Percentiles rank a stretch among this genome's conserved stretches.
Conservation (phyloP, 2,888 invertebrate genomes). For the Incurvaria masculella region DNA sequence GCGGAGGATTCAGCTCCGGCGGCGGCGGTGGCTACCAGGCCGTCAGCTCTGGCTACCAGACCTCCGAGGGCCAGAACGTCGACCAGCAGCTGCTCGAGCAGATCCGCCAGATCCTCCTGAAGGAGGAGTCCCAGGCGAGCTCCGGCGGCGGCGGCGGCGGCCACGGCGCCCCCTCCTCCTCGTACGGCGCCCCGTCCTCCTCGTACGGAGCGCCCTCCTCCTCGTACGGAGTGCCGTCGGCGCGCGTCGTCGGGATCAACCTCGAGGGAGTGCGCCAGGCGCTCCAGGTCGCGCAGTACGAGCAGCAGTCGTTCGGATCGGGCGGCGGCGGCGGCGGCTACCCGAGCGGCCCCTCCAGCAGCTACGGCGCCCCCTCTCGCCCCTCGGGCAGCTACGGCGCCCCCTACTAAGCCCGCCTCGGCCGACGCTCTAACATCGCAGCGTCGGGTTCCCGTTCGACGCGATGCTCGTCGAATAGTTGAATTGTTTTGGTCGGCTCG, state of each 20-base stretch:
- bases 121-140: constrained; percentile 66
- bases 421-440: constrained; percentile 18
- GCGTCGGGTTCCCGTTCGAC: constrained; percentile 1
- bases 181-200: constrained; percentile 60
- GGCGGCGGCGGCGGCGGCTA: constrained; percentile 26
- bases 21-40: constrained; percentile 72
- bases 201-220: constrained; percentile 66
- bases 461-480: constrained; percentile 4
- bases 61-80: constrained; percentile 79
- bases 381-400: constrained; percentile 71
- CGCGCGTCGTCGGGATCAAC: constrained; percentile 77
- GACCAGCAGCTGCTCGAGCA: constrained; percentile 78
- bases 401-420: constrained; percentile 45
- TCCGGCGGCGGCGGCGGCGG: constrained; percentile 41
- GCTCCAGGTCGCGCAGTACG: constrained; percentile 84
- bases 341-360: constrained; percentile 54
- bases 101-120: constrained; percentile 79
- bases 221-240: constrained; percentile 62
- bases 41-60: constrained; percentile 75
- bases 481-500: not conserved
- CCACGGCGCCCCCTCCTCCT: constrained; percentile 55
- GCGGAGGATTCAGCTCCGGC: constrained; percentile 36
- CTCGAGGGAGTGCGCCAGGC: constrained; percentile 84
- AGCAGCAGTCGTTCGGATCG: constrained; percentile 59
- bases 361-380: constrained; percentile 57